A percentile compares a stretch with the other conserved stretches of the same genome.
Conservation (phyloP, 2,888 invertebrate genomes). For the Prosapia bicincta region DNA sequence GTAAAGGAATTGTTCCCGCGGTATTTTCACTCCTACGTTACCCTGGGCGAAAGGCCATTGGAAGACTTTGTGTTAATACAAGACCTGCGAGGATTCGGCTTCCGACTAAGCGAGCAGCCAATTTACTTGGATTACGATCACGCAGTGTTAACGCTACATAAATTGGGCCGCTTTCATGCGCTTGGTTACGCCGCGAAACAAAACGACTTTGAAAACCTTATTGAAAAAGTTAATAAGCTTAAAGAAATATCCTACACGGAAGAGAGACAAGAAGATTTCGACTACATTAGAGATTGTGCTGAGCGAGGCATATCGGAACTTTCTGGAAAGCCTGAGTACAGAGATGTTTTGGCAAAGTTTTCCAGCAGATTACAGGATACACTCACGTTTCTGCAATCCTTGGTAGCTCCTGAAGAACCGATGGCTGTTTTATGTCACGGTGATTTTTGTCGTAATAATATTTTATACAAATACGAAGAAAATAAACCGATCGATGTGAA, state of each 20-base stretch:
- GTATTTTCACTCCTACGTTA: slow-evolving; percentile 11
- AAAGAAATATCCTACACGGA: not conserved
- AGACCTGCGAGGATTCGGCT: slow-evolving; percentile 31
- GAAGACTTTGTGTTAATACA: slow-evolving; percentile 34
- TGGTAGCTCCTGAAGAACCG: slow-evolving; percentile 28
- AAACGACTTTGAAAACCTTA: slow-evolving; percentile 5
- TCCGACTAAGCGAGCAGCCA: slow-evolving; percentile 19
- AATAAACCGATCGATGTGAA: slow-evolving; percentile 28
- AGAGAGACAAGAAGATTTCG: not conserved
- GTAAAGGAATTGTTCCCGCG: slow-evolving; percentile 28
- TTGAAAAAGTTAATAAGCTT: not conserved
- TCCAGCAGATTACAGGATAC: not conserved
- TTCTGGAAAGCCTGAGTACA: not conserved
- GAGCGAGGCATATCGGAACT: not conserved
- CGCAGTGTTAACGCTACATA: slow-evolving; percentile 32
- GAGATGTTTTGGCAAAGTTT: not conserved
- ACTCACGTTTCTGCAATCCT: not conserved
- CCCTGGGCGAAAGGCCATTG: slow-evolving; percentile 10
- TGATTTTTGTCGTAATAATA: slow-evolving; percentile 38
- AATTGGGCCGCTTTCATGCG: slow-evolving; percentile 38
- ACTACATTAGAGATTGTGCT: too few species aligned
- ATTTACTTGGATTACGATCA: slow-evolving; percentile 36
- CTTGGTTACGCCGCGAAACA: slow-evolving; percentile 36
- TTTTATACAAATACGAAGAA: slow-evolving; percentile 35
- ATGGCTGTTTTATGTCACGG: slow-evolving; percentile 38